Percentiles rank a stretch among this genome's conserved stretches.
phyloP scores from a whole-genome alignment of 2,797 vertebrate species.

The Labeo calbasu region DNA sequence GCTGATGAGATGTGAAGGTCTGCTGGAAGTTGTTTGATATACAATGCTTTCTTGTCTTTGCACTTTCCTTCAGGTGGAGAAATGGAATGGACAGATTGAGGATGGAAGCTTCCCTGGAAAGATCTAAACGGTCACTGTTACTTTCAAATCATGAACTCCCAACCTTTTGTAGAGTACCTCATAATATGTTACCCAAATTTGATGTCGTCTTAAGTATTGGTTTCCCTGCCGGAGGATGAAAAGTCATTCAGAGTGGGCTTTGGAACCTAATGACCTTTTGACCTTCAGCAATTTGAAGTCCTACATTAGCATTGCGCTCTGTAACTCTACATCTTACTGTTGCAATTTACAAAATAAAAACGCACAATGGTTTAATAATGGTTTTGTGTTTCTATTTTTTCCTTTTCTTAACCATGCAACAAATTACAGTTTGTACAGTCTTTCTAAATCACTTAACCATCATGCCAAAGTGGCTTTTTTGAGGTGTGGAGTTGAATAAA shows the following conservation, averaged over 20 bases:
- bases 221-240: neutral
- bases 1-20: neutral
- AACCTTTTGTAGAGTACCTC: constrained; percentile 60
- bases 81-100: constrained; percentile 79
- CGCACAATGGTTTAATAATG: constrained; percentile 36
- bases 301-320: neutral
- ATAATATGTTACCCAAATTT: constrained; percentile 49
- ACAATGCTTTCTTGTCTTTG: constrained; percentile 24
- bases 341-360: constrained; percentile 56
- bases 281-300: constrained; percentile 1
- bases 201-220: constrained; percentile 2
- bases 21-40: neutral
- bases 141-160: constrained; percentile 9
- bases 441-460: neutral
- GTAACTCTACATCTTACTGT: constrained; percentile 32
- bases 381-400: no score
- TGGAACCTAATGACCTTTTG: neutral
- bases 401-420: no score
- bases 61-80: constrained; percentile 69
- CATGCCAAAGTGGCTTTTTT: neutral
- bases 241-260: neutral
- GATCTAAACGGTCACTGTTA: constrained; percentile 67
- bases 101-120: constrained; percentile 78
- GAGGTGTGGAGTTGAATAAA: neutral
- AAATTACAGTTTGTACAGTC: neutral